These are phyloP conservation scores for Nomia melanderi DNA, from an alignment of 1,140 invertebrate genomes.

Conservation along the genomic window DNA sequence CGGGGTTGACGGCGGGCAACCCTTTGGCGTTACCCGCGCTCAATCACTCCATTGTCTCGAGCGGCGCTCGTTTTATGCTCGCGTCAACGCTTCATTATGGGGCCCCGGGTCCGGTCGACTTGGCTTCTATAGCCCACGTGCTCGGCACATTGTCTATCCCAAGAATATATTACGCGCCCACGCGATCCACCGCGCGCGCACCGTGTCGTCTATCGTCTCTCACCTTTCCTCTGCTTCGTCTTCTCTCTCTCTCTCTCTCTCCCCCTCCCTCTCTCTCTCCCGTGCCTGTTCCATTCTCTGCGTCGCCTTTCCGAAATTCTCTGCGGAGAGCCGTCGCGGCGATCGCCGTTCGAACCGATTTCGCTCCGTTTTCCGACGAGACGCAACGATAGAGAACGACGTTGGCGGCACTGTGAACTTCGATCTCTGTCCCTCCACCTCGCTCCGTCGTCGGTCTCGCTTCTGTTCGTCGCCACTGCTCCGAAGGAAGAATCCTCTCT, in stretches of 20 bases:
- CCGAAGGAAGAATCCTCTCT: not conserved
- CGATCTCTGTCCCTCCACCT: too few species aligned
- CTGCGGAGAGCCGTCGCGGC: too few species aligned
- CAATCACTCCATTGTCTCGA: conserved; percentile 79
- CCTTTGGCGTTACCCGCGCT: conserved; percentile 76
- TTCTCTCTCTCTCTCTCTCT: not conserved
- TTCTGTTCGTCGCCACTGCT: too few species aligned
- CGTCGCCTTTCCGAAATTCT: conserved; percentile 4
- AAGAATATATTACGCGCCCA: conserved; percentile 79
- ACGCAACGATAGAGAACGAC: too few species aligned
- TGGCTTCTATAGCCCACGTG: conserved; percentile 76
- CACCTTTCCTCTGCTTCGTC: not conserved
- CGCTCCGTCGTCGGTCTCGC: too few species aligned
- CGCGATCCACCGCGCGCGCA: conserved; percentile 61
- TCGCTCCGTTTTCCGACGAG: too few species aligned
- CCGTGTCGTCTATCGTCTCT: conserved; percentile 12
- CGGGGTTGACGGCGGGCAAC: conserved; percentile 76
- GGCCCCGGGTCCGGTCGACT: conserved; percentile 72
- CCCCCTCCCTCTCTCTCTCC: not conserved
- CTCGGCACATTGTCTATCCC: conserved; percentile 77
- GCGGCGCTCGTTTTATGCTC: conserved; percentile 77
- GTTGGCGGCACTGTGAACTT: too few species aligned
- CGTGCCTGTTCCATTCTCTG: too few species aligned
- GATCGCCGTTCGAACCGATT: too few species aligned
- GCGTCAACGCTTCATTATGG: conserved; percentile 80